Evolutionary conservation across 1,140 invertebrate genomes (phyloP), one percentile per base, ranked within the genome.

Genomic region (Nasonia giraulti): DNA sequence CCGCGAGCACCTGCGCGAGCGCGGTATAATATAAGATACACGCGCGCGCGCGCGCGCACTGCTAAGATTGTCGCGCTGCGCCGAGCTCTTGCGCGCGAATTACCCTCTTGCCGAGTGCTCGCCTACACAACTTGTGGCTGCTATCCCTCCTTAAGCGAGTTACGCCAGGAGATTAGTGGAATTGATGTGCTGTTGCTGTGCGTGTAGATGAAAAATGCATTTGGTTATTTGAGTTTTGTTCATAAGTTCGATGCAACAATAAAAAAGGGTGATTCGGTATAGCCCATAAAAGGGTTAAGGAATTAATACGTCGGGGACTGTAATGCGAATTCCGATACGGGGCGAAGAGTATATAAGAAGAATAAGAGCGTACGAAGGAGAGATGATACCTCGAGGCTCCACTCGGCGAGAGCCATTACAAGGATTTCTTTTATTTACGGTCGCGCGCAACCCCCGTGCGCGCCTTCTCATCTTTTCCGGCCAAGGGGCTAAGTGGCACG

Each of bases 351-450:
- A 85, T 50, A 78, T 79, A 76, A 82, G 87, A 89, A 86, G 87
- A 79, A 87, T 68, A 75, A 86, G 82, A 84, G 80, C 1, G 27
- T 27, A 4, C 84, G 77, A 74, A 84, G 47, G 47, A 20, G 82
- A 84, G 71, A 82, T 76, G 74, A 82, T 79, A 44, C 37, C 14
- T 47, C 55, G 80, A 77, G 79, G n/a, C 37, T 14, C 23, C 23
- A 44, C 86, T 86, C 44, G 80, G 87, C 89, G 89, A 91, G 91
- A 91, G 90, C 89, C 89, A 92, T 93, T 92, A 93, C 91, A 89
- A 92, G 92, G 91, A 92, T 93, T 92, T 93, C 91, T 93, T 92
- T 93, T 93, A 93, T 93, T 93, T 93, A 92, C 89, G 91, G 88
- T 89, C 89, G 88, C 88, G 23, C 27, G 55, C 55, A n/a, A 17